Base-by-base conservation (phyloP, 2,797 vertebrate species). In the Glossophaga mutica region DNA sequence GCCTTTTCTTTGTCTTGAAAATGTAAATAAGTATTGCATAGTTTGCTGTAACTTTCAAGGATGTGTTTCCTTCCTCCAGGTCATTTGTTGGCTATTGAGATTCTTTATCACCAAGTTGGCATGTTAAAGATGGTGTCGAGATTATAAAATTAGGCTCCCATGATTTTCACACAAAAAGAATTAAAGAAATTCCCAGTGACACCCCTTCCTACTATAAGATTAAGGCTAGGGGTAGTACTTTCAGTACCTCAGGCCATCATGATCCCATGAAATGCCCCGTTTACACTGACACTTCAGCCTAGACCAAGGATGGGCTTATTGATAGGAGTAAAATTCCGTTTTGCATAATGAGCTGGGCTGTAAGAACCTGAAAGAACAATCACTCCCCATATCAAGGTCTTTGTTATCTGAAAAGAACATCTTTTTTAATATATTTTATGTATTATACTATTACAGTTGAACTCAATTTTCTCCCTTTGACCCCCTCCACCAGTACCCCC, bases 371-470 rank as follows among this genome's bases (percentile, higher is more conserved):
- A 94, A 44, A 46, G 52, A 57, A 70, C 19, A 81, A 67, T n/a
- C 22, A 62, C 46, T 71, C 46, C 37, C 94, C 46, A 65, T 84
- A 67, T 73, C 91, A 90, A 95, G 52, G 48, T 34, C 83, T 59
- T 84, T 68, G 50, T 21, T 95, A 71, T 94, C 85, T 90, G 22
- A 2, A 81, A 92, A 77, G 62, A 91, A 67, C 29, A 94, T 93
- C 89, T 93, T 29, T 62, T 62, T 21, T 3, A 57, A 57, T 57
- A 57, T 57, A 57, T 57, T 57, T 57, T 57, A 57, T 1, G 2
- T 24, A 57, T 26, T 57, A 55, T 55, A 22, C 9, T 57, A 26
- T 57, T 57, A 57, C 55, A 26, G 22, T 57, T 57, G 55, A 57
- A 24, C 55, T 10, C 55, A 57, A 57, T 57, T 62, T 62, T 29